Evolutionary conservation across 1,140 invertebrate genomes (phyloP).

Genomic region (Saccostrea cuccullata): DNA sequence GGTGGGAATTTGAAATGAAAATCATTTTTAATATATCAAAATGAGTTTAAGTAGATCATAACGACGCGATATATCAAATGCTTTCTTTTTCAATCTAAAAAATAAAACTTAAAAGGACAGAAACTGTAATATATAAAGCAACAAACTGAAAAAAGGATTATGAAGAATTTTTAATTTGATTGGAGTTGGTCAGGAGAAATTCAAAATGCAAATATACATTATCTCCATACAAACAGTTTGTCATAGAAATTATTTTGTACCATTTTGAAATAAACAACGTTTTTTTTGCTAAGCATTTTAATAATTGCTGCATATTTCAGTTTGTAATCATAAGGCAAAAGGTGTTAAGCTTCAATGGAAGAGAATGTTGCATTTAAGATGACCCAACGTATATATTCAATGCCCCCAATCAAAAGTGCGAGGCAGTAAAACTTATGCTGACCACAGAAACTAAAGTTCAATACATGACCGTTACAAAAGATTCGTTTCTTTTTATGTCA

Average conservation of each 20-base stretch:
- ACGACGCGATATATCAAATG: too few relatives aligned
- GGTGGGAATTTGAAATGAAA: too few relatives aligned
- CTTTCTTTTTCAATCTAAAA: too few relatives aligned
- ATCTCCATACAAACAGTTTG: background rate
- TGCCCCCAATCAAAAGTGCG: background rate
- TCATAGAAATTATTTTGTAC: background rate
- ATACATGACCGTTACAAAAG: background rate
- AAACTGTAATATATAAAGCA: too few relatives aligned
- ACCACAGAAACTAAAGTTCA: background rate
- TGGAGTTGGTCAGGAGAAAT: background rate
- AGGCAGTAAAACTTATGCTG: background rate
- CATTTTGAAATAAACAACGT: background rate
- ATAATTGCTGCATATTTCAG: background rate
- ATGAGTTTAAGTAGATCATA: too few relatives aligned
- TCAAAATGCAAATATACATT: background rate
- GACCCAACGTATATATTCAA: background rate
- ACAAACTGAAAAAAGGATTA: background rate
- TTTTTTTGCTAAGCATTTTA: too few relatives aligned
- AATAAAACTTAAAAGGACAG: too few relatives aligned
- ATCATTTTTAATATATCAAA: too few relatives aligned
- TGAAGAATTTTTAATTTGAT: conserved; percentile 13
- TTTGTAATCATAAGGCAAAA: background rate
- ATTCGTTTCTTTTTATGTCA: background rate
- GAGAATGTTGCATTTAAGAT: background rate
- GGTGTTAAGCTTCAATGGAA: background rate